Evolutionary conservation across 2,797 vertebrate species (phyloP), one percentile per base, ranked within the genome.

Genomic region (Leptatherina wallacei): DNA sequence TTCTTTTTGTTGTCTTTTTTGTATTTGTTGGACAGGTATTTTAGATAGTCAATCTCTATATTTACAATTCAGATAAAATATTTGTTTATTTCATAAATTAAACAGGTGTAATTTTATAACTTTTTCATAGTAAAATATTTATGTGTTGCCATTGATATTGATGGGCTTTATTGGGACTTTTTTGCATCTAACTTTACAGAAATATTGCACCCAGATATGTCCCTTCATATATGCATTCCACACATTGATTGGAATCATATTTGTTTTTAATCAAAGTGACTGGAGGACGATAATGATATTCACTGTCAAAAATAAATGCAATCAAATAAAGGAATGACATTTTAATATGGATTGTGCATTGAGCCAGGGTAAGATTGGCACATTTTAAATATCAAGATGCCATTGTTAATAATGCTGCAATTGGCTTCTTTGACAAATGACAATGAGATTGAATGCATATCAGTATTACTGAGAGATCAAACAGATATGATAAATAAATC

Each of bases 221-320:
- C 85, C 86, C 91, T 89, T 92, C 85, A 91, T 87, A 89, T 81
- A 81, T 69, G 71, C 58, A 69, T 82, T 77, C 62, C 68, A 81
- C 65, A 52, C 79, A 85, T 81, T 90, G 87, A 93, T 91, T 91
- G 86, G 78, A 90, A 93, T 93, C 89, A 68, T 90, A 84, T 91
- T 91, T 92, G 82, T 85, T 88, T 90, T 88, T 91, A 93, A 94
- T 93, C 91, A 94, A 94, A 91, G 91, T 90, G 88, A 94, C 88
- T 89, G 88, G 75, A 86, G 89, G 68, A 69, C 67, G 79, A 82
- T 88, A 89, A 93, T 85, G 92, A 91, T 90, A 90, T 88, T 88
- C 87, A 85, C 85, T 86, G 88, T 93, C 92, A 93, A 74, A 89
- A 93, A 91, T 84, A 84, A 93, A 93, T 47, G 80, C 85, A 93